Evolutionary conservation across 2,113 vertebrate species (phyloP), one percentile per base, ranked within the genome.

Genomic region (Acrocephalus arundinaceus): DNA sequence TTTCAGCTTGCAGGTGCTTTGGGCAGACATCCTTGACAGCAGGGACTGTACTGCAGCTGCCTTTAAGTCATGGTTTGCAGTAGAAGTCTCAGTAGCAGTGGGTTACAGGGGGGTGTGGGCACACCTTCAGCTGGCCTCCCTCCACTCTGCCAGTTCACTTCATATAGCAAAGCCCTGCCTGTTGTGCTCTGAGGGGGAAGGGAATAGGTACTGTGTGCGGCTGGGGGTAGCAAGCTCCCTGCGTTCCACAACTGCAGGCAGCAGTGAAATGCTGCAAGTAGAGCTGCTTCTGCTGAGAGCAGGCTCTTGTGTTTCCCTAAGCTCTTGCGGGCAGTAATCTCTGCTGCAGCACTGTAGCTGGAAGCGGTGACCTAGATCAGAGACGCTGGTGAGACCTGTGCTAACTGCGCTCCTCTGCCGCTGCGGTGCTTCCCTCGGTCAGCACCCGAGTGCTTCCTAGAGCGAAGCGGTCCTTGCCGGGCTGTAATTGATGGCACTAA

Each of bases 161-260:
- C 1, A 0, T 4, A 2, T 3, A 16, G 27, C 2, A 11, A 1
- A 2, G 17, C 55, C 7, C 8, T 43, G 35, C 3, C 2, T 18
- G 10, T 5, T 41, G 39, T 0, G 19, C 4, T 2, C 4, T 2
- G 3, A 10, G 43, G 62, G 19, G 17, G 18, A 49, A 7, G 5
- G 4, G 21, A 4, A 11, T 1, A 5, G 5, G 11, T 27, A 13
- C 22, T 4, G 13, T 1, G 4, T 14, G 22, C 0, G 3, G 5
- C 15, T 23, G 15, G 10, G 19, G 25, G 4, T 8, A 9, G 39
- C 4, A 8, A 65, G n/a, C 6, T 22, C 10, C 2, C 1, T 24
- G 23, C 23, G 16, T 65, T 19, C 12, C 31, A 17, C 14, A 55
- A 2, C 43, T 51, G 41, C 22, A 6, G 13, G 5, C 16, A 28